Conservation (phyloP, 2,888 invertebrate genomes). For the Rotaria macrura region DNA sequence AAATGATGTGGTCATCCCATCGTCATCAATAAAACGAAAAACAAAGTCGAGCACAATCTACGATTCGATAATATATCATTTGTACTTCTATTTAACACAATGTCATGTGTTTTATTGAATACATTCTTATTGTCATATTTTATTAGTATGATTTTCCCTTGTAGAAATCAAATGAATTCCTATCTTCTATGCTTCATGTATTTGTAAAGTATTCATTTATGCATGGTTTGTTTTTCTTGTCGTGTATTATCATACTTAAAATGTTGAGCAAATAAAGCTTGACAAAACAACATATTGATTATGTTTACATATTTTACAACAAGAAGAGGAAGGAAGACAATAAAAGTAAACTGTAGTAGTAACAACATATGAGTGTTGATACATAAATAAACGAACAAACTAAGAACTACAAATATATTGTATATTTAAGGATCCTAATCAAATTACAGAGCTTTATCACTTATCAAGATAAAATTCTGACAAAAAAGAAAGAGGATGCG, state of each 20-base stretch:
- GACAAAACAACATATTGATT: not conserved
- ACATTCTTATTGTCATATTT: no score
- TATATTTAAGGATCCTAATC: not conserved
- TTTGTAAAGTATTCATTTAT: not conserved
- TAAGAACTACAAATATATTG: not conserved
- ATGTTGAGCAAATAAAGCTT: not conserved
- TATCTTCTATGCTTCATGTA: not conserved
- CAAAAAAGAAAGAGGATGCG: not conserved
- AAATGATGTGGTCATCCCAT: not conserved
- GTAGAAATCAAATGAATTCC: not conserved
- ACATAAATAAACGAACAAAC: not conserved
- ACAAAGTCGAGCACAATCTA: not conserved
- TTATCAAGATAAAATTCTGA: slow-evolving; percentile 6
- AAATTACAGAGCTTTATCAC: not conserved
- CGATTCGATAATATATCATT: not conserved
- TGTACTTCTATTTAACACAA: no score
- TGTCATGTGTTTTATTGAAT: not conserved
- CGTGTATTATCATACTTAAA: not conserved
- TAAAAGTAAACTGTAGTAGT: not conserved
- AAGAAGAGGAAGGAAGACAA: not conserved
- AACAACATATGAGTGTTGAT: not conserved
- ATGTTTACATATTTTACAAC: not conserved
- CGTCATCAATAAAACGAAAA: not conserved
- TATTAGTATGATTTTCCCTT: not conserved
- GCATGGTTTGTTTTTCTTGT: not conserved